Percentiles rank a stretch among this genome's conserved stretches.
phyloP scores from a whole-genome alignment of 1,140 invertebrate genomes.

The Solenopsis fugax region DNA sequence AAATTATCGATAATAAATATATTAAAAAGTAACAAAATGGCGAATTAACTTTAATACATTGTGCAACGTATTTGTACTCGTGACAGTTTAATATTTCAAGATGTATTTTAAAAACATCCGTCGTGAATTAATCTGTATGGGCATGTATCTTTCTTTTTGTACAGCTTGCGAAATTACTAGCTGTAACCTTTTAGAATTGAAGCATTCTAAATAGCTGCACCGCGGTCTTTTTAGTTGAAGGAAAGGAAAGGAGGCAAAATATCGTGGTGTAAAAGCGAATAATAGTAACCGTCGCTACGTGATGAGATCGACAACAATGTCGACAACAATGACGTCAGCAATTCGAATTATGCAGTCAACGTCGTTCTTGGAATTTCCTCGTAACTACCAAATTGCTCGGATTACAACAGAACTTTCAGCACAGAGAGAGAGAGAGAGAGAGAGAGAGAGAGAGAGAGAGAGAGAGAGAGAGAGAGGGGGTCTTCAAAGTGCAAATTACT shows the following conservation, averaged over 20 bases:
- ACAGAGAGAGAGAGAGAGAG: not conserved
- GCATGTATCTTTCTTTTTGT: not conserved
- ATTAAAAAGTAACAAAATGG: not conserved
- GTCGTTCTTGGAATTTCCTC: conserved; percentile 52
- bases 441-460: conserved; percentile 6
- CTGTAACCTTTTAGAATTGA: not conserved
- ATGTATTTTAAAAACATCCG: not conserved
- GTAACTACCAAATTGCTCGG: conserved; percentile 38
- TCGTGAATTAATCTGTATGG: not conserved
- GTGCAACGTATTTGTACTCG: not conserved
- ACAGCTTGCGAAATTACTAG: not conserved
- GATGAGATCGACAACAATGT: conserved; percentile 54
- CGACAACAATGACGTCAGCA: conserved; percentile 46
- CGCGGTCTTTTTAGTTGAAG: conserved; percentile 8
- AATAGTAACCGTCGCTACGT: conserved; percentile 40
- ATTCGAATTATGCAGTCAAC: conserved; percentile 50
- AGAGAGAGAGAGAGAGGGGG: not conserved
- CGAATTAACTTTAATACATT: not conserved
- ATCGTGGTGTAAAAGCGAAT: conserved; percentile 33
- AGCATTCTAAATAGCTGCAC: not conserved
- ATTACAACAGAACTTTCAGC: conserved; percentile 50
- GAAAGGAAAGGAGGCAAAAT: conserved; percentile 1
- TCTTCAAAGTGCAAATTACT: conserved; percentile 30
- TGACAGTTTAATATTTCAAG: not conserved
- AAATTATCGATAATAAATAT: not conserved